A percentile compares a stretch with the other conserved stretches of the same genome.
Conservation (phyloP, 2,113 vertebrate genomes). For the Vimba vimba region DNA sequence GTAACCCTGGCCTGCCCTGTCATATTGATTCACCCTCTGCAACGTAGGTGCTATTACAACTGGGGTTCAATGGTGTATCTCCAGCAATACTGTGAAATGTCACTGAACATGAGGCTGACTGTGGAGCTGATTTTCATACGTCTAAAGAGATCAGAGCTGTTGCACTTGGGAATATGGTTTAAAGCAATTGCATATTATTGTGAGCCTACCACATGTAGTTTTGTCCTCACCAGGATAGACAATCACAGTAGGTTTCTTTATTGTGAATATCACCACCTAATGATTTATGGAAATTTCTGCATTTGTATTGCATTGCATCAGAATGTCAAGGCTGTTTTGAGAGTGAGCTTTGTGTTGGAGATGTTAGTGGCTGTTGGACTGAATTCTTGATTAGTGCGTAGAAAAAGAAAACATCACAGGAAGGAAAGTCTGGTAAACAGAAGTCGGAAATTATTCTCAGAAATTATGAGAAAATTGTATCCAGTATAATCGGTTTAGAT, state of each 20-base stretch:
- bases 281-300: constrained; percentile 33
- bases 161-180: constrained; percentile 19
- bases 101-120: constrained; percentile 70
- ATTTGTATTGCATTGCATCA: background rate
- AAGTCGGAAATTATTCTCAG: background rate
- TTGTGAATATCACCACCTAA: constrained; percentile 43
- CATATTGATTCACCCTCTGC: constrained; percentile 40
- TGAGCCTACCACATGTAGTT: background rate
- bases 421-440: constrained; percentile 10
- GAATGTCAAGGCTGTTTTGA: background rate
- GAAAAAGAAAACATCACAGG: background rate
- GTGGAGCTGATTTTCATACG: constrained; percentile 67
- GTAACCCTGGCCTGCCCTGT: constrained; percentile 30
- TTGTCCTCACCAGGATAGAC: background rate
- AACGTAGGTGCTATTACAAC: constrained; percentile 33
- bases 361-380: background rate
- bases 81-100: constrained; percentile 70
- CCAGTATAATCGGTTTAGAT: background rate
- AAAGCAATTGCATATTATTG: constrained; percentile 6
- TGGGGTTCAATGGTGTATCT: constrained; percentile 58
- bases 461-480: background rate
- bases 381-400: background rate
- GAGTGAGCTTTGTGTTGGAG: background rate
- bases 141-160: constrained; percentile 70
- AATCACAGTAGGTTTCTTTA: constrained; percentile 24